Percentiles rank a stretch among this genome's conserved stretches.
phyloP scores from a whole-genome alignment of 2,888 invertebrate species.

The Prosopocoilus inquinatus region DNA sequence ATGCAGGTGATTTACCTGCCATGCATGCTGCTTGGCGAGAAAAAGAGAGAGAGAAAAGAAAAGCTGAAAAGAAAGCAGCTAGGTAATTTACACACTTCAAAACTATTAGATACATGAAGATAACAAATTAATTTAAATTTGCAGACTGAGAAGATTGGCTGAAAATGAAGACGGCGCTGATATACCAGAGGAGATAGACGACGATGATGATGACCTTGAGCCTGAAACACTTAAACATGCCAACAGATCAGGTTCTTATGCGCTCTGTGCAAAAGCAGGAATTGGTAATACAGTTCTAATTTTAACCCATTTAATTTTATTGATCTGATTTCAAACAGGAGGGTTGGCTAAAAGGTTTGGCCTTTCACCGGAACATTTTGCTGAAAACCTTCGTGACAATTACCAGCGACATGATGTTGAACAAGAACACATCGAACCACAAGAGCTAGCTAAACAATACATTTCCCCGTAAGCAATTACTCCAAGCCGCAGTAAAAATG shows the following conservation, averaged over 20 bases:
- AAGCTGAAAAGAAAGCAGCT: slow-evolving; percentile 53
- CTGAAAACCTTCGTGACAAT: slow-evolving; percentile 93
- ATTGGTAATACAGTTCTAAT: slow-evolving; percentile 55
- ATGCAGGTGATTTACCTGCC: slow-evolving; percentile 77
- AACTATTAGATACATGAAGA: background rate
- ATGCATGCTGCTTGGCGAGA: slow-evolving; percentile 75
- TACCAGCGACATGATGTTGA: slow-evolving; percentile 95
- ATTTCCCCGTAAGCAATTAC: slow-evolving; percentile 52
- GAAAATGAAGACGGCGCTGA: slow-evolving; percentile 66
- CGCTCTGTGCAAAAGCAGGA: slow-evolving; percentile 82
- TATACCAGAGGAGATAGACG: slow-evolving; percentile 57
- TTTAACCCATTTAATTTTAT: background rate
- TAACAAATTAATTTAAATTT: slow-evolving; percentile 11
- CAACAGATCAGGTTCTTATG: slow-evolving; percentile 83
- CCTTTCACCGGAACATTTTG: slow-evolving; percentile 89
- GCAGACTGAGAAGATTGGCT: slow-evolving; percentile 54
- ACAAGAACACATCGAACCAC: slow-evolving; percentile 82
- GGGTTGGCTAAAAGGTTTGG: slow-evolving; percentile 89
- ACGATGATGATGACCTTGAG: slow-evolving; percentile 58
- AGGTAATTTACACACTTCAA: slow-evolving; percentile 20
- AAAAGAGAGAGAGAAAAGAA: slow-evolving; percentile 65
- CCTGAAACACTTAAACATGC: slow-evolving; percentile 78
- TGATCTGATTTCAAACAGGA: slow-evolving; percentile 50
- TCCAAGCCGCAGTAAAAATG: background rate
- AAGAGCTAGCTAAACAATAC: slow-evolving; percentile 78